phyloP scores from a whole-genome alignment of 2,113 vertebrate species.

The Phaetusa simplex region DNA sequence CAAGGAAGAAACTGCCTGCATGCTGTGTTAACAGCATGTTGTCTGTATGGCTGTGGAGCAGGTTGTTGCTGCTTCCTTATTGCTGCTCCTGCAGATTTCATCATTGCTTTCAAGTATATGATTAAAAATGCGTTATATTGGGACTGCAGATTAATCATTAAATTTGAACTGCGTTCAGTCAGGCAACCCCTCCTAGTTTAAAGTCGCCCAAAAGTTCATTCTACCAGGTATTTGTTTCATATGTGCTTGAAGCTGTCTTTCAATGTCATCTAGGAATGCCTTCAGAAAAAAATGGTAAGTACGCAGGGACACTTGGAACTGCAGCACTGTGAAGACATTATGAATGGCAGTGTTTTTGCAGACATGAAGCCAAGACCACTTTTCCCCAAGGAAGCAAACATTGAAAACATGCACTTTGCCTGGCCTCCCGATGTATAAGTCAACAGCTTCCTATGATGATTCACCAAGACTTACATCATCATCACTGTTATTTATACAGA shows the following conservation, averaged over 20 bases:
- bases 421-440: background rate
- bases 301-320: background rate
- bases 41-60: background rate
- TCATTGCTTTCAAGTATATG: background rate
- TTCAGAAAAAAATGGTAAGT: background rate
- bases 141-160: conserved; percentile 8
- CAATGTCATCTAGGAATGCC: background rate
- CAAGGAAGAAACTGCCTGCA: background rate
- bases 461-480: conserved; percentile 20
- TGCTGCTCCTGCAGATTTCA: conserved; percentile 13
- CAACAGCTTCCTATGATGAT: conserved; percentile 33
- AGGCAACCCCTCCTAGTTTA: background rate
- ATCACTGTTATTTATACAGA: conserved; percentile 1
- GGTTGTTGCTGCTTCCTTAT: conserved; percentile 2
- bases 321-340: background rate
- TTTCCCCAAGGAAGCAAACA: conserved; percentile 20
- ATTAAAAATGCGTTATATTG: background rate
- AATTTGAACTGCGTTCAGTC: background rate
- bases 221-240: background rate
- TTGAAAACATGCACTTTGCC: background rate
- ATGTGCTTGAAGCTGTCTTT: background rate
- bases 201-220: background rate
- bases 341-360: conserved; percentile 13
- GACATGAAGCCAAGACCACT: background rate
- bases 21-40: background rate